Evolutionary conservation across 1,140 invertebrate species (phyloP), one percentile per base, ranked within the genome.

Genomic region (Hyphantria cunea): DNA sequence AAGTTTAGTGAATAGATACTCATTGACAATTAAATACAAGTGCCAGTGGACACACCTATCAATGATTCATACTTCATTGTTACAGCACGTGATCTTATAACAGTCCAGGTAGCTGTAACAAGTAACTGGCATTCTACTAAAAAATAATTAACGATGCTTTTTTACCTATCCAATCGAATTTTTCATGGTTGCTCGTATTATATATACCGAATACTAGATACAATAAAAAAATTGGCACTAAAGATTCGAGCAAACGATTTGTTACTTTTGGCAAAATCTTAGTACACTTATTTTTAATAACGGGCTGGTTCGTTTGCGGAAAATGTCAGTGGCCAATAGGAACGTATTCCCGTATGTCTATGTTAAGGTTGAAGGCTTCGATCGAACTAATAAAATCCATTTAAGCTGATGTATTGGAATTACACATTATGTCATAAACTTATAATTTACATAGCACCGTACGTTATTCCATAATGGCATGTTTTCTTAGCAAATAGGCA

Each of bases 1-100:
- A 63, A 63, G 51, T 49, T 32, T n/a, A 17, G n/a, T 45, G 17
- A 50, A 59, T 48, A 58, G 44, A 10, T 34, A 55, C 15, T 60
- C 60, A 70, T 49, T 63, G 59, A 63, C 53, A 60, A 66, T 67
- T 47, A 54, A 68, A 63, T 39, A 58, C 54, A 58, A 52, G 48
- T 52, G 45, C 48, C 50, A 52, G 10, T 41, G 3, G 54, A 50
- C 54, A 59, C 62, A 58, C 58, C 48, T 62, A 48, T 12, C 53
- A 45, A 48, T 64, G 60, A 64, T 56, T 70, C 63, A 64, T 32
- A 51, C 52, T 42, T 58, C 54, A 62, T 63, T 58, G 47, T 61
- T 55, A 49, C 17, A 34, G 44, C 39, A 63, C 59, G 63, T 66
- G 68, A 63, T 60, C 41, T 41, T 67, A 55, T 60, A 58, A 63